Percentiles rank a stretch among this genome's conserved stretches.
phyloP scores from a whole-genome alignment of 2,888 invertebrate genomes.

The Sesia apiformis region DNA sequence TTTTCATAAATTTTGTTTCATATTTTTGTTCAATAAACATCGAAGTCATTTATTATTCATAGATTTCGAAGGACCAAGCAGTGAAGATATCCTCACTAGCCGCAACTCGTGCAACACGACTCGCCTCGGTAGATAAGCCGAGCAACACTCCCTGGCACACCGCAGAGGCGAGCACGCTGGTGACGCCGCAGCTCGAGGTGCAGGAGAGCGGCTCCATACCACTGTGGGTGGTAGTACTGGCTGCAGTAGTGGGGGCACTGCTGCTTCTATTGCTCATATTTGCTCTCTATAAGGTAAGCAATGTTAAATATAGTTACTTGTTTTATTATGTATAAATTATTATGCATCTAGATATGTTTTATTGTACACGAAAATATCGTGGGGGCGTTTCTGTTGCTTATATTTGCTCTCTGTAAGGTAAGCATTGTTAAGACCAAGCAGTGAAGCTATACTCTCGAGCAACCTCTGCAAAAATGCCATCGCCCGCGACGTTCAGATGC shows the following conservation, averaged over 20 bases:
- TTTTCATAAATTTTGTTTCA: too few relatives aligned
- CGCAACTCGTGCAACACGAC: constrained; percentile 80
- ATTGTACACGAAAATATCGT: too few relatives aligned
- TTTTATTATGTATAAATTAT: too few relatives aligned
- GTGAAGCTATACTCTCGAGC: too few relatives aligned
- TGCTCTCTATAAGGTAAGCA: constrained; percentile 84
- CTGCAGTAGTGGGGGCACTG: constrained; percentile 87
- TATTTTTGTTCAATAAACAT: neutral
- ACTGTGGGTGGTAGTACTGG: constrained; percentile 89
- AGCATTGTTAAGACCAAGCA: too few relatives aligned
- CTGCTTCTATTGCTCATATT: constrained; percentile 85
- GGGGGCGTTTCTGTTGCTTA: too few relatives aligned
- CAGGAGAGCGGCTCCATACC: constrained; percentile 82
- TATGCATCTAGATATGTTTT: too few relatives aligned
- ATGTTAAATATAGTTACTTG: too few relatives aligned
- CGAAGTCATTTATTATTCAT: constrained; percentile 12
- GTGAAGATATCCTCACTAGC: constrained; percentile 86
- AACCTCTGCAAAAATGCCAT: too few relatives aligned
- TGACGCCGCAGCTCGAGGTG: constrained; percentile 78
- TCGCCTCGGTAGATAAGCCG: constrained; percentile 82
- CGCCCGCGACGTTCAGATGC: too few relatives aligned
- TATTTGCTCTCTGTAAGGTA: neutral
- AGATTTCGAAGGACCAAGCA: constrained; percentile 52
- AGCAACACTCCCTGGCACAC: constrained; percentile 74
- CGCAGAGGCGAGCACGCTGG: constrained; percentile 82